These are phyloP conservation scores for Diplogasteroides magnus DNA, from an alignment of 1,140 invertebrate genomes.

Conservation along the genomic window DNA sequence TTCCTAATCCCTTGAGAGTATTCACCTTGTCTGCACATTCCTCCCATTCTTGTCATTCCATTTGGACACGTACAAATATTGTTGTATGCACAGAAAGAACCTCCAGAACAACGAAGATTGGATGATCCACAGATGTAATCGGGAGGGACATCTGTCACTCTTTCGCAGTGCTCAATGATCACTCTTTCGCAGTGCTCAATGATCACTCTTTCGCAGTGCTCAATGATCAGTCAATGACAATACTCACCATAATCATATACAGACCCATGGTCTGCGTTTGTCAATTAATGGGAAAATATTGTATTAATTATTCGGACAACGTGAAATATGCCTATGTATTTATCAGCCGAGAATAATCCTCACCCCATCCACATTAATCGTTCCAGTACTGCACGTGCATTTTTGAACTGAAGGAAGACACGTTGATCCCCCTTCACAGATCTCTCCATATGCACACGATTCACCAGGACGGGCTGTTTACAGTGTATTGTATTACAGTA, in stretches of 20 bases:
- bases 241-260: no score
- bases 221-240: not conserved
- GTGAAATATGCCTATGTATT: no score
- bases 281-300: no score
- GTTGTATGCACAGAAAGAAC: not conserved
- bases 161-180: not conserved
- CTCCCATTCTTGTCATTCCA: not conserved
- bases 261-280: no score
- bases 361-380: not conserved
- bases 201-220: not conserved
- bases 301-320: no score
- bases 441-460: slow-evolving; percentile 23
- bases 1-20: no score
- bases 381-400: slow-evolving; percentile 15
- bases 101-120: not conserved
- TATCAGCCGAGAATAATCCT: no score
- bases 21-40: not conserved
- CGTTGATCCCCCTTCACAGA: slow-evolving; percentile 20
- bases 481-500: no score
- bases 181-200: not conserved
- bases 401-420: slow-evolving; percentile 18
- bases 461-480: slow-evolving; percentile 30
- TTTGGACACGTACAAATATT: not conserved
- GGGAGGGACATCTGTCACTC: not conserved
- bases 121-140: not conserved